A percentile compares a stretch with the other conserved stretches of the same genome.
Evolutionary conservation across 1,140 invertebrate genomes (phyloP).

Genomic region (Pogonomyrmex californicus): DNA sequence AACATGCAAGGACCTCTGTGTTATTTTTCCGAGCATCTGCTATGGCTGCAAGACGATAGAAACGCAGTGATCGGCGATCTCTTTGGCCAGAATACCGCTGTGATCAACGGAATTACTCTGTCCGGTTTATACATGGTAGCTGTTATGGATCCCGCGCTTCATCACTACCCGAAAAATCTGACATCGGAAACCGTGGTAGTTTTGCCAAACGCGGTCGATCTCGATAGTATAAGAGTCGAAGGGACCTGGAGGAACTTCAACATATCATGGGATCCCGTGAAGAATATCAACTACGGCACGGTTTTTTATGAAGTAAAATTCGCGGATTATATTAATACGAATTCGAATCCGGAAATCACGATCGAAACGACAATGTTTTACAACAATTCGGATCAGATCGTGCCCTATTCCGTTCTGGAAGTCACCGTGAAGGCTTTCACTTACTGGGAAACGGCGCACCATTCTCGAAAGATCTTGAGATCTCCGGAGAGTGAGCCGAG

Average conservation of each 20-base stretch:
- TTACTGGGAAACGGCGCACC: constrained; percentile 92
- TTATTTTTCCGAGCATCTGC: constrained; percentile 92
- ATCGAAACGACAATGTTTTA: constrained; percentile 83
- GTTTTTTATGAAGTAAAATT: constrained; percentile 95
- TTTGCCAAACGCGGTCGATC: constrained; percentile 90
- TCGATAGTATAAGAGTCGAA: constrained; percentile 89
- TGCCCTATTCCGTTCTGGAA: constrained; percentile 90
- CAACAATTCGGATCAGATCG: constrained; percentile 86
- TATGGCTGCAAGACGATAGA: constrained; percentile 93
- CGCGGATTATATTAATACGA: constrained; percentile 84
- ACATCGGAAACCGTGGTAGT: constrained; percentile 88
- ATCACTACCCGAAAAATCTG: constrained; percentile 87
- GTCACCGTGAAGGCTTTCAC: constrained; percentile 93
- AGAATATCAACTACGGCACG: constrained; percentile 92
- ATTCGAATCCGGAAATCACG: constrained; percentile 82
- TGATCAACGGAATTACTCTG: constrained; percentile 89
- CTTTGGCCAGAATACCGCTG: constrained; percentile 91
- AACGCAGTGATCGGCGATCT: constrained; percentile 93
- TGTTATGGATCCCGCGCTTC: constrained; percentile 91
- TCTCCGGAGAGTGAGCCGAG: constrained; percentile 92
- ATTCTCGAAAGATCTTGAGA: constrained; percentile 87
- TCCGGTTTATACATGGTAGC: constrained; percentile 91
- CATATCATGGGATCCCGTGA: constrained; percentile 92
- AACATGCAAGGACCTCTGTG: constrained; percentile 90
- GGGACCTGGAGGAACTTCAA: constrained; percentile 93